A percentile compares a stretch with the other conserved stretches of the same genome.
Conservation (phyloP, 2,113 vertebrate species). For the Prunella himalayana region DNA sequence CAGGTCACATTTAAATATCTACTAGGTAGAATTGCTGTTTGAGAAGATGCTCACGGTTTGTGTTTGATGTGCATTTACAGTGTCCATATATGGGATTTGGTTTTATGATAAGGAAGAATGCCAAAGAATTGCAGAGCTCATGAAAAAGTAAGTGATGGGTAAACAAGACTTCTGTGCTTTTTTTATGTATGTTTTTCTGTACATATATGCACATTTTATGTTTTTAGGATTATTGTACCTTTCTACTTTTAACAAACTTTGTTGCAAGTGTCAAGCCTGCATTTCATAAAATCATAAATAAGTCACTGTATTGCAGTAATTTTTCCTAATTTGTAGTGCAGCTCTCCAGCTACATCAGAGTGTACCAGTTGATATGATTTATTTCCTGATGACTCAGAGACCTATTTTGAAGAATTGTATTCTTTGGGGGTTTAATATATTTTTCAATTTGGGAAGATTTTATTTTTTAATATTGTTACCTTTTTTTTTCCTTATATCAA, state of each 20-base stretch:
- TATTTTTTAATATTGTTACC: neutral
- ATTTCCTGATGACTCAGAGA: neutral
- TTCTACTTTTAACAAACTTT: neutral
- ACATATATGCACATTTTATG: neutral
- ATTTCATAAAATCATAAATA: neutral
- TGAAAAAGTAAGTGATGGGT: slow-evolving; percentile 88
- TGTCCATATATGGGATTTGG: slow-evolving; percentile 97
- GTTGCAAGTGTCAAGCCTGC: neutral
- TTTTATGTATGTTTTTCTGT: neutral
- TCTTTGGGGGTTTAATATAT: neutral
- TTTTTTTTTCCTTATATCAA: neutral
- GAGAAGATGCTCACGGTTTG: slow-evolving; percentile 46
- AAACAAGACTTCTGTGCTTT: neutral
- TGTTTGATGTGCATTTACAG: slow-evolving; percentile 76
- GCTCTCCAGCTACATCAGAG: neutral
- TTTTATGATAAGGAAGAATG: slow-evolving; percentile 97
- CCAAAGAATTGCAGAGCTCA: slow-evolving; percentile 90
- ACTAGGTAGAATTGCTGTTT: slow-evolving; percentile 1
- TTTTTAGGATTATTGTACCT: neutral
- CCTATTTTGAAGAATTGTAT: neutral
- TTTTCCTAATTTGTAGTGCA: neutral
- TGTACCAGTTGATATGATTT: neutral
- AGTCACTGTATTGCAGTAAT: neutral
- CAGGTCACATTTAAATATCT: neutral
- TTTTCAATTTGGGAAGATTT: neutral